Conservation (phyloP, 2,888 invertebrate species). For the Meteorus cinctellus region DNA sequence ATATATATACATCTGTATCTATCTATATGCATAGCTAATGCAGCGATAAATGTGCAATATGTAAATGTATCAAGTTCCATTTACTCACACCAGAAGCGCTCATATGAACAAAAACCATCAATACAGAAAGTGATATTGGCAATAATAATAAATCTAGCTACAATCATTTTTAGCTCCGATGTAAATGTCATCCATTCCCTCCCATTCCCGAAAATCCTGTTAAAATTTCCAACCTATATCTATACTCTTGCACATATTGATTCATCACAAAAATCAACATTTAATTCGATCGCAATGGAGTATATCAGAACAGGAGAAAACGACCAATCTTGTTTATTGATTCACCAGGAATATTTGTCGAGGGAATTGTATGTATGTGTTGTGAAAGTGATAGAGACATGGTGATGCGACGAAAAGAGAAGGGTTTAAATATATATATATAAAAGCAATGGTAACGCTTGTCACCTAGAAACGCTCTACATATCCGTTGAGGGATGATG, state of each 20-base stretch:
- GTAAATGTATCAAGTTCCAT: slow-evolving; percentile 18
- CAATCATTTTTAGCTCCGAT: background rate
- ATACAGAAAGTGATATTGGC: background rate
- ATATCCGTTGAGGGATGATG: background rate
- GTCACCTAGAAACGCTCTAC: background rate
- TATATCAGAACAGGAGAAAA: background rate
- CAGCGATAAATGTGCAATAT: background rate
- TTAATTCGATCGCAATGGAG: background rate
- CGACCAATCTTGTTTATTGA: background rate
- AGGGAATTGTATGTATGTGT: background rate
- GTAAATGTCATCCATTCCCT: background rate
- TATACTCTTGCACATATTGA: background rate
- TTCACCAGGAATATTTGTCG: background rate
- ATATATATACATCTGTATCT: slow-evolving; percentile 33
- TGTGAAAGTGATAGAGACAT: background rate
- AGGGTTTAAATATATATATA: background rate
- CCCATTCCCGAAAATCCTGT: background rate
- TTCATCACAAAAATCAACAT: background rate
- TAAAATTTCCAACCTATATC: background rate
- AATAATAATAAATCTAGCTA: background rate
- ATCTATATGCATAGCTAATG: slow-evolving; percentile 31
- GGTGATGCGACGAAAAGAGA: background rate
- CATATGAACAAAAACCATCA: background rate
- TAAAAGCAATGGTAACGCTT: background rate
- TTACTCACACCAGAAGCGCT: background rate